Evolutionary conservation across 2,113 vertebrate genomes (phyloP).

Genomic region (Gambusia affinis): DNA sequence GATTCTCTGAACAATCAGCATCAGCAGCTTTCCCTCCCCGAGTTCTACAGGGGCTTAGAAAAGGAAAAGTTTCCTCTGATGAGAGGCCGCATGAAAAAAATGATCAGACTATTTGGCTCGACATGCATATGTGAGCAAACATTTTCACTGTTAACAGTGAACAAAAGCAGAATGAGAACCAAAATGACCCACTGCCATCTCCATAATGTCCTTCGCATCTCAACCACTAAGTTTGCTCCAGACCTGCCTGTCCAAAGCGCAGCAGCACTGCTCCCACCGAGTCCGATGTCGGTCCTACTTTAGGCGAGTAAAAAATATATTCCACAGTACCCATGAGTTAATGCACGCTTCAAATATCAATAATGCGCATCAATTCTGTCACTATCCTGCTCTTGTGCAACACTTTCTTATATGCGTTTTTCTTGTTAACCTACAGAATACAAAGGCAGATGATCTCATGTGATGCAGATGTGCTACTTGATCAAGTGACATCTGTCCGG

Average conservation of each 20-base stretch:
- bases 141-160: conserved; percentile 20
- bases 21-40: conserved; percentile 31
- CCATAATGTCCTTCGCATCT: conserved; percentile 32
- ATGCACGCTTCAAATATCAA: too few species aligned
- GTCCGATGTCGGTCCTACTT: too few species aligned
- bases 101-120: conserved; percentile 30
- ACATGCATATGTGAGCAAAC: conserved; percentile 35
- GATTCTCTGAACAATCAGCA: conserved; percentile 47
- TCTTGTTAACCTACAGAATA: too few species aligned
- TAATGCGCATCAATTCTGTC: too few species aligned
- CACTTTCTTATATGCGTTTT: too few species aligned
- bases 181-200: conserved; percentile 37
- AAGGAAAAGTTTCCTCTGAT: conserved; percentile 42
- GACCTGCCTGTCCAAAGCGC: conserved; percentile 8
- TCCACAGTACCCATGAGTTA: too few species aligned
- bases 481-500: too few species aligned
- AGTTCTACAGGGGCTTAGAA: neutral
- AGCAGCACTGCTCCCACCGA: too few species aligned
- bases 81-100: neutral
- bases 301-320: too few species aligned
- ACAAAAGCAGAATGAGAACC: conserved; percentile 31
- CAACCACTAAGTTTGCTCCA: conserved; percentile 34
- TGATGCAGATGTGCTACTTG: too few species aligned
- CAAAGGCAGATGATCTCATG: too few species aligned
- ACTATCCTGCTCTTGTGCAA: too few species aligned